A percentile compares a stretch with the other conserved stretches of the same genome.
Evolutionary conservation across 2,113 vertebrate genomes (phyloP).

Genomic region (Gorsachius goisagi): DNA sequence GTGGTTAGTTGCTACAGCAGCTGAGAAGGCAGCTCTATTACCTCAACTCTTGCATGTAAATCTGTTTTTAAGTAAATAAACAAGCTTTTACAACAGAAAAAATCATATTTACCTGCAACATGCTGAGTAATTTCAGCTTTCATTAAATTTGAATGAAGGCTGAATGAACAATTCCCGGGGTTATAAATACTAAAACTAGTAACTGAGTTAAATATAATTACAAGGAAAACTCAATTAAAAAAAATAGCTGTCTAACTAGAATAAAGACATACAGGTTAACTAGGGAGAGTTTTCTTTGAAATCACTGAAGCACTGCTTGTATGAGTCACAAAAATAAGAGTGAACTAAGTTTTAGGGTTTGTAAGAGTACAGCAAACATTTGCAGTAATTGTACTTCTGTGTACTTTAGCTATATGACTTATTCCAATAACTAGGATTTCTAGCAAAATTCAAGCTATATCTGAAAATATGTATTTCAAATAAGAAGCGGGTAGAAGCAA

Average conservation of each 20-base stretch:
- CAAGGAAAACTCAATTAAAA: not conserved
- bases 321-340: not conserved
- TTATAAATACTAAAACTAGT: conserved; percentile 15
- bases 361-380: not conserved
- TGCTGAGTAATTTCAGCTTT: conserved; percentile 33
- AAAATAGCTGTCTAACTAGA: not conserved
- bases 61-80: not conserved
- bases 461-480: not conserved
- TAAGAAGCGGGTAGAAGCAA: not conserved
- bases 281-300: not conserved
- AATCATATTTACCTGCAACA: not conserved
- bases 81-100: not conserved
- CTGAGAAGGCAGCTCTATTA: not conserved
- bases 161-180: not conserved
- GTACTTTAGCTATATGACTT: not conserved
- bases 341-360: not conserved
- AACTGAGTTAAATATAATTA: conserved; percentile 34
- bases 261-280: not conserved
- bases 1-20: not conserved
- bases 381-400: not conserved
- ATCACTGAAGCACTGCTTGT: not conserved
- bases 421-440: not conserved
- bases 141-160: not conserved
- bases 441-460: not conserved
- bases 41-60: not conserved